A percentile compares a stretch with the other conserved stretches of the same genome.
Conservation (phyloP, 2,113 vertebrate species). For the Osmerus eperlanus region DNA sequence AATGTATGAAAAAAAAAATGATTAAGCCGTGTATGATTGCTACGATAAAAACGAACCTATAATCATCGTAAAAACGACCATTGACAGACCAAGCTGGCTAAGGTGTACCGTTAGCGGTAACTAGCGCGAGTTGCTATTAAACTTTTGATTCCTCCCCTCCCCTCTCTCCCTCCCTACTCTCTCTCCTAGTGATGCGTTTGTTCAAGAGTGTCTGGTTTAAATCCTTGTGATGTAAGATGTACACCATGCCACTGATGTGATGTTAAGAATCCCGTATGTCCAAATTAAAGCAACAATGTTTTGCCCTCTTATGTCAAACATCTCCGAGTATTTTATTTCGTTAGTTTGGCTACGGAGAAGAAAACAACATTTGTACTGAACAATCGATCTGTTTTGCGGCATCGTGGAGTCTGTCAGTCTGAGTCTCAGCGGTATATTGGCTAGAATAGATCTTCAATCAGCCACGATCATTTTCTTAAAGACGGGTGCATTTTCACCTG, state of each 20-base stretch:
- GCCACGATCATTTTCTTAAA: too few species aligned
- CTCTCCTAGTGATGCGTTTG: slow-evolving; percentile 78
- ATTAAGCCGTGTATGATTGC: slow-evolving; percentile 56
- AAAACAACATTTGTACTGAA: neutral
- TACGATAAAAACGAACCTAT: slow-evolving; percentile 47
- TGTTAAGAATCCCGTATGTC: slow-evolving; percentile 71
- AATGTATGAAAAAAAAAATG: slow-evolving; percentile 58
- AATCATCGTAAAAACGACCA: slow-evolving; percentile 55
- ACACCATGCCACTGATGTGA: slow-evolving; percentile 82
- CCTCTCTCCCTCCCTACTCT: slow-evolving; percentile 48
- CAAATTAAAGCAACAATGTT: slow-evolving; percentile 72
- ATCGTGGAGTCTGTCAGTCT: too few species aligned
- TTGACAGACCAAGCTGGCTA: slow-evolving; percentile 36
- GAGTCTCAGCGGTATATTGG: too few species aligned
- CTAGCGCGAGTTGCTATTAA: slow-evolving; percentile 63
- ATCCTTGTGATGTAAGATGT: slow-evolving; percentile 79
- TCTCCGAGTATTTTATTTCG: slow-evolving; percentile 8
- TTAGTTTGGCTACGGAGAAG: neutral
- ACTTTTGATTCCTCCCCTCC: slow-evolving; percentile 51
- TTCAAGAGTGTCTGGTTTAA: slow-evolving; percentile 81
- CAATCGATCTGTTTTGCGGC: too few species aligned
- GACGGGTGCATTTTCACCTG: too few species aligned
- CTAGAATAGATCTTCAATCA: too few species aligned
- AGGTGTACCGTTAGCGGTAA: slow-evolving; percentile 46
- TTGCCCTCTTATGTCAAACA: slow-evolving; percentile 47